A percentile compares a stretch with the other conserved stretches of the same genome.
phyloP scores from a whole-genome alignment of 2,113 vertebrate genomes.

The Platysteira castanea region DNA sequence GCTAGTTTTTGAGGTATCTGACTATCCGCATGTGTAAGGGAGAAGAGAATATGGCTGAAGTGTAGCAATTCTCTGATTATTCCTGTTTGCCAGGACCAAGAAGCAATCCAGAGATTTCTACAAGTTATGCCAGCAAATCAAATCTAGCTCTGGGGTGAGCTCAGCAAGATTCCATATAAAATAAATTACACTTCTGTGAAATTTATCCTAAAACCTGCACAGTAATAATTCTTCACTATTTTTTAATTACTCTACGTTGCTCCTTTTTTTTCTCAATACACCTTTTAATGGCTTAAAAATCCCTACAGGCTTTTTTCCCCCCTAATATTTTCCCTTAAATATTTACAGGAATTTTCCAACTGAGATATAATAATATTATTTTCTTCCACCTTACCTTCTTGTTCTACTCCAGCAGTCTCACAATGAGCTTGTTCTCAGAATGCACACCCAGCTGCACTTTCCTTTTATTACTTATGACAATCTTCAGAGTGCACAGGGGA shows the following conservation, averaged over 20 bases:
- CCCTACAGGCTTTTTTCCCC: background rate
- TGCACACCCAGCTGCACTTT: background rate
- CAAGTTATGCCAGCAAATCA: background rate
- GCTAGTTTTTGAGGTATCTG: background rate
- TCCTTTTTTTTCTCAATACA: background rate
- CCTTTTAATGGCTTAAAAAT: background rate
- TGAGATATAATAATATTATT: background rate
- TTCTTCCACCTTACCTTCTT: conserved; percentile 18
- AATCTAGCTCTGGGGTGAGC: background rate
- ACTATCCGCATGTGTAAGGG: background rate
- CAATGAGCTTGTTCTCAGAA: background rate
- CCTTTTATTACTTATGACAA: conserved; percentile 29
- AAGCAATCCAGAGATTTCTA: background rate
- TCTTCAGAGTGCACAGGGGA: background rate
- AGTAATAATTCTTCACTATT: background rate
- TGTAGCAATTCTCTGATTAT: background rate
- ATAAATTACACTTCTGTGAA: background rate
- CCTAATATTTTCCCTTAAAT: background rate
- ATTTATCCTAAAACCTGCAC: background rate
- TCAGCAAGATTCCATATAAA: background rate
- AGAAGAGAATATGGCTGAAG: background rate
- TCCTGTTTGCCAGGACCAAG: background rate
- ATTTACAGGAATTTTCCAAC: conserved; percentile 12
- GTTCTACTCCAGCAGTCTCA: conserved; percentile 5
- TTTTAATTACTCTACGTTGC: background rate